phyloP scores from a whole-genome alignment of 2,888 invertebrate species.

The Drosophila anomalata region DNA sequence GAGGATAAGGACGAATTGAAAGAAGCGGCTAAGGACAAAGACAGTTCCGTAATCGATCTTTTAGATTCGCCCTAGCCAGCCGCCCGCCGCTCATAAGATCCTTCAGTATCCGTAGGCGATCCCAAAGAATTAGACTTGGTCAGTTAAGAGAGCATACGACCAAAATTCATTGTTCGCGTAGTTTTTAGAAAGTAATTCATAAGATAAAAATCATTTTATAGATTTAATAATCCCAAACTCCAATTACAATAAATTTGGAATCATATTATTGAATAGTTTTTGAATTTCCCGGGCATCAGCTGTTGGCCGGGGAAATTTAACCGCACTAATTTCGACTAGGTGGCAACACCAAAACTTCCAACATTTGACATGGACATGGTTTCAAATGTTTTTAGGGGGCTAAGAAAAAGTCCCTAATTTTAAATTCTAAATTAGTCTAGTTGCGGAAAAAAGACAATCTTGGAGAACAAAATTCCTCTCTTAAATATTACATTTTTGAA shows the following conservation, averaged over 20 bases:
- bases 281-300: constrained; percentile 17
- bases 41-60: constrained; percentile 66
- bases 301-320: neutral
- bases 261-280: neutral
- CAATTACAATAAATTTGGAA: constrained; percentile 20
- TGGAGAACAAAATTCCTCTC: neutral
- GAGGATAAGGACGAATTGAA: constrained; percentile 28
- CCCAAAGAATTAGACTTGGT: constrained; percentile 37
- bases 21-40: constrained; percentile 47
- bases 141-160: constrained; percentile 6
- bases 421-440: neutral
- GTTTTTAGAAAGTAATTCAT: constrained; percentile 17
- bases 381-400: neutral
- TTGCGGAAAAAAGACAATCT: too few relatives aligned
- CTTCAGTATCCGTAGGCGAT: constrained; percentile 13
- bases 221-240: neutral
- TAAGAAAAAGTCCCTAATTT: neutral
- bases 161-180: constrained; percentile 27
- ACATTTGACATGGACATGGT: neutral
- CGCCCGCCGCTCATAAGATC: constrained; percentile 8
- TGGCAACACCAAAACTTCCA: constrained; percentile 11
- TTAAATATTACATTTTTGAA: too few relatives aligned
- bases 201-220: constrained; percentile 1
- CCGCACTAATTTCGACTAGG: neutral
- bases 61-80: constrained; percentile 38